These are phyloP conservation scores for Rhorus exstirpatorius DNA, from an alignment of 2,888 invertebrate genomes.

Conservation along the genomic window DNA sequence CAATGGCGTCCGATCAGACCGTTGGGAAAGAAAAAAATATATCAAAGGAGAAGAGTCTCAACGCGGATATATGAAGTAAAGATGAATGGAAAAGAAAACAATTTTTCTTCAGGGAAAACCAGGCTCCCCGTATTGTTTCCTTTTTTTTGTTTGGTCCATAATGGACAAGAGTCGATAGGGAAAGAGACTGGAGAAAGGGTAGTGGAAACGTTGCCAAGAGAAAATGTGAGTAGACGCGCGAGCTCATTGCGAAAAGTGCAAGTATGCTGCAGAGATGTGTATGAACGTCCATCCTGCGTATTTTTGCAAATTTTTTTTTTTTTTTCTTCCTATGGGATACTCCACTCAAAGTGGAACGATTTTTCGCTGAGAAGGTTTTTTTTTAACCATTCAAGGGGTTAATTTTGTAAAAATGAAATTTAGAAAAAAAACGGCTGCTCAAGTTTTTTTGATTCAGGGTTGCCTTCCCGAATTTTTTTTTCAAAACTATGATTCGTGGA, in stretches of 20 bases:
- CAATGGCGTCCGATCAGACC: too few species aligned
- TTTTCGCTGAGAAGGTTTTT: background rate
- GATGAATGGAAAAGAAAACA: conserved; percentile 23
- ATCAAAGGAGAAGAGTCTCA: background rate
- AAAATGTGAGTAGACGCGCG: conserved; percentile 48
- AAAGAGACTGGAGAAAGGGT: conserved; percentile 22
- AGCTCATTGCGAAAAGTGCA: conserved; percentile 69
- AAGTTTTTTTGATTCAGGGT: too few species aligned
- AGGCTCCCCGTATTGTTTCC: background rate
- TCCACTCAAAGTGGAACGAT: conserved; percentile 2
- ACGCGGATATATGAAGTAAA: conserved; percentile 24
- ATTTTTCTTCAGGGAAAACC: conserved; percentile 14
- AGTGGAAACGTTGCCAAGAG: conserved; percentile 10
- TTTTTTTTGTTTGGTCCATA: conserved; percentile 31
- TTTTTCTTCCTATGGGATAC: conserved; percentile 2
- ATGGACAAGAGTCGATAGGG: conserved; percentile 53
- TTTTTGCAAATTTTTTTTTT: background rate
- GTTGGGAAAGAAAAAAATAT: background rate
- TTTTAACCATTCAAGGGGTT: too few species aligned
- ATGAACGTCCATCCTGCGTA: conserved; percentile 1
- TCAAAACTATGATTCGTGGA: too few species aligned
- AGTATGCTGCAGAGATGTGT: conserved; percentile 15
- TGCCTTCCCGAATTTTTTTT: too few species aligned
- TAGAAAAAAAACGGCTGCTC: background rate
- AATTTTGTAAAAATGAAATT: background rate